Percentiles rank a stretch among this genome's conserved stretches.
These are phyloP conservation scores for Edolisoma coerulescens DNA, from an alignment of 2,113 vertebrate genomes.

Conservation along the genomic window DNA sequence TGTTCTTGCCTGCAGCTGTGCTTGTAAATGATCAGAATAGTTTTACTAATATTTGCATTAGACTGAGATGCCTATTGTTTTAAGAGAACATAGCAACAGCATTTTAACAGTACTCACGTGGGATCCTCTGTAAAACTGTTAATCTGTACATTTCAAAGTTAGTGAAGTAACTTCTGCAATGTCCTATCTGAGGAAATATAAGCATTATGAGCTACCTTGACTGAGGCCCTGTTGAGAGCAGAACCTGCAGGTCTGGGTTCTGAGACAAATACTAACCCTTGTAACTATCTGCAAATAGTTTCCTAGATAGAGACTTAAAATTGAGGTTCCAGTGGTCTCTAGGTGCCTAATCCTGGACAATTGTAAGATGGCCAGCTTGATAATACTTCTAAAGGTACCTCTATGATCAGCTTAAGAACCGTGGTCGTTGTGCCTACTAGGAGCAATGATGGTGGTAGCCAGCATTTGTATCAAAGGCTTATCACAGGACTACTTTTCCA, in stretches of 20 bases:
- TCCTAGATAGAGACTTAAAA: neutral
- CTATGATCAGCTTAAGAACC: neutral
- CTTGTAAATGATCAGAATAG: neutral
- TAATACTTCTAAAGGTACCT: neutral
- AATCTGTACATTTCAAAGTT: neutral
- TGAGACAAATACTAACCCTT: neutral
- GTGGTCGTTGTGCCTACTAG: neutral
- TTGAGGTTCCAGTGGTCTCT: neutral
- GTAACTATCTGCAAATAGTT: neutral
- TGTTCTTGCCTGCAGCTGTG: neutral
- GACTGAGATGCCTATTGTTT: conserved; percentile 2
- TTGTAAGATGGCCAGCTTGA: neutral
- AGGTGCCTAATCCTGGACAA: neutral
- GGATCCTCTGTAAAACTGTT: neutral
- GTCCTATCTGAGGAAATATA: neutral
- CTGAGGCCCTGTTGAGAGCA: neutral
- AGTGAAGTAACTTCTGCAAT: neutral
- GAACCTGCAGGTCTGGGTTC: neutral
- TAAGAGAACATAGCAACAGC: neutral
- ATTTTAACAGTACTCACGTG: neutral
- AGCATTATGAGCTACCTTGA: neutral
- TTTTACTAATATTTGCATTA: conserved; percentile 43
- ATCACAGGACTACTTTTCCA: neutral
- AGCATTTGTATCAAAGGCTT: neutral
- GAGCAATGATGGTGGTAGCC: neutral